Evolutionary conservation across 92 coral and sea anemone genomes (phyloP).

Genomic region (Muricea muricata): DNA sequence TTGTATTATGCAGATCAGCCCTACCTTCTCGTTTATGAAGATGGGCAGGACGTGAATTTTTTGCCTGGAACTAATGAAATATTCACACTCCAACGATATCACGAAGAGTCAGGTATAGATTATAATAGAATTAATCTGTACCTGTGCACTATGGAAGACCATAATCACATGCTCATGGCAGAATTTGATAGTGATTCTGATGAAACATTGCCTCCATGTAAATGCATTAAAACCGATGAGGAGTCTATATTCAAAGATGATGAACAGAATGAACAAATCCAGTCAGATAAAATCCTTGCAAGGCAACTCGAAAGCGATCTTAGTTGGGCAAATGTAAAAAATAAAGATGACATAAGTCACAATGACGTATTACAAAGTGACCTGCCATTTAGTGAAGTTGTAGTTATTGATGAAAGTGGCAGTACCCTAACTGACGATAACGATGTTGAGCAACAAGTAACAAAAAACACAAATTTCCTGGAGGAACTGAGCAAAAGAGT

Average conservation of each 20-base stretch:
- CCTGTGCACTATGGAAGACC: slow-evolving; percentile 20
- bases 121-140: slow-evolving; percentile 4
- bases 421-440: too few species aligned
- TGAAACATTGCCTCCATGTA: background rate
- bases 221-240: background rate
- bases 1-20: slow-evolving; percentile 12
- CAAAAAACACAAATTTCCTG: background rate
- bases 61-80: slow-evolving; percentile 34
- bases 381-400: too few species aligned
- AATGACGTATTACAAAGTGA: too few species aligned
- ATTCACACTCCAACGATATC: slow-evolving; percentile 35
- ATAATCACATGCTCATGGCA: background rate
- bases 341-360: too few species aligned
- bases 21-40: slow-evolving; percentile 28
- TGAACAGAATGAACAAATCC: slow-evolving; percentile 1
- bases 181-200: slow-evolving; percentile 21
- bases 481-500: background rate
- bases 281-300: background rate
- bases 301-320: background rate
- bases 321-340: background rate
- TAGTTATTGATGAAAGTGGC: too few species aligned
- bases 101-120: slow-evolving; percentile 34
- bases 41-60: slow-evolving; percentile 14
- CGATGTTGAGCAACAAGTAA: too few species aligned
- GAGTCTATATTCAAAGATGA: background rate